A percentile compares a stretch with the other conserved stretches of the same genome.
phyloP scores from a whole-genome alignment of 2,113 vertebrate species.

The Scomber colias region DNA sequence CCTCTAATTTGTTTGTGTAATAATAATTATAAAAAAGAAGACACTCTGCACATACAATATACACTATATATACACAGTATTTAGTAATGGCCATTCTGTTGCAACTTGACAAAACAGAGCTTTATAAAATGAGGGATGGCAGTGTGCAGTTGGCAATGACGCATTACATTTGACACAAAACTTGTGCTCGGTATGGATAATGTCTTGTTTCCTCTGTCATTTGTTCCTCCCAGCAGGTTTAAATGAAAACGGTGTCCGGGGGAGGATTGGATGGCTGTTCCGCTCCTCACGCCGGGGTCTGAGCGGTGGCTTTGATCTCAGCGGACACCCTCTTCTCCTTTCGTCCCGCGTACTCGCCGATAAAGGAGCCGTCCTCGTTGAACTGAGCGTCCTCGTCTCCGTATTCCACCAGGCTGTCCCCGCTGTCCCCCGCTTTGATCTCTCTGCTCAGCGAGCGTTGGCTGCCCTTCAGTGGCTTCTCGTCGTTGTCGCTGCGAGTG shows the following conservation, averaged over 20 bases:
- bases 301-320: constrained; percentile 91
- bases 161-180: constrained; percentile 75
- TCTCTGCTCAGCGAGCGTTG: constrained; percentile 89
- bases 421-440: constrained; percentile 91
- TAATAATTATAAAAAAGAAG: constrained; percentile 78
- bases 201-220: constrained; percentile 59
- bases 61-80: constrained; percentile 79
- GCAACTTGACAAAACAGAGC: constrained; percentile 73
- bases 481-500: constrained; percentile 91
- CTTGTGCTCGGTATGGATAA: constrained; percentile 67
- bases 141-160: constrained; percentile 78
- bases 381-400: constrained; percentile 94
- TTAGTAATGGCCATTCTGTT: constrained; percentile 78
- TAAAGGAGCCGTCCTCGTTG: constrained; percentile 98
- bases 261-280: constrained; percentile 28
- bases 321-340: constrained; percentile 92
- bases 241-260: constrained; percentile 55
- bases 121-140: constrained; percentile 75
- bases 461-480: constrained; percentile 96
- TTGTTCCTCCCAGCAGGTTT: constrained; percentile 54
- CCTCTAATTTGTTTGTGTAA: constrained; percentile 62
- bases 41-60: constrained; percentile 77
- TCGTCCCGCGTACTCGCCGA: constrained; percentile 92
- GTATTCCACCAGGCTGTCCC: constrained; percentile 96
- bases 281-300: constrained; percentile 80